Conservation (phyloP, 2,113 vertebrate species). For the Emydura subglobosa region DNA sequence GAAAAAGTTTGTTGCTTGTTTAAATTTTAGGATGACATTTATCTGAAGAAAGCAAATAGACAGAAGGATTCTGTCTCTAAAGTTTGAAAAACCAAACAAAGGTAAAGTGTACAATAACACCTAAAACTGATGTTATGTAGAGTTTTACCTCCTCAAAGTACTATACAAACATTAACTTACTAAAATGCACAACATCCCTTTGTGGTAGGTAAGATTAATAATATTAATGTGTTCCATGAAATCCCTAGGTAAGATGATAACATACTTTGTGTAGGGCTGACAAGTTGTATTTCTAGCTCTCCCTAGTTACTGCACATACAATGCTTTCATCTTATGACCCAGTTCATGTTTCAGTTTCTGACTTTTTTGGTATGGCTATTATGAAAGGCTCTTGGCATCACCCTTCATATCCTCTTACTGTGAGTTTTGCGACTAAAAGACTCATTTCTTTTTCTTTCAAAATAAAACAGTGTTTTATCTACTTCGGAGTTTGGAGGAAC, state of each 20-base stretch:
- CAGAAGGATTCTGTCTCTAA: neutral
- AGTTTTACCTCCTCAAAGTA: neutral
- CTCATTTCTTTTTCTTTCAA: neutral
- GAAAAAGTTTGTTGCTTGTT: neutral
- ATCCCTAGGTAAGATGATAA: neutral
- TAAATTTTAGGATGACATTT: conserved; percentile 42
- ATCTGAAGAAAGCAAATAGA: neutral
- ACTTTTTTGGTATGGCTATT: neutral
- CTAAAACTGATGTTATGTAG: neutral
- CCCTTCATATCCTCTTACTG: fast-evolving
- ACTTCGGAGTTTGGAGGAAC: neutral
- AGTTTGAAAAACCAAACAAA: neutral
- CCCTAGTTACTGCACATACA: neutral
- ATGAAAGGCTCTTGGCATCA: neutral
- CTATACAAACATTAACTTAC: neutral
- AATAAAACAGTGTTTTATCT: neutral
- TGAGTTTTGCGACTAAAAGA: neutral
- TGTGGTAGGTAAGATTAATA: neutral
- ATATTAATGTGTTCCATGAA: conserved; percentile 20
- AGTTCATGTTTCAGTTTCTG: neutral
- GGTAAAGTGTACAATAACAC: neutral
- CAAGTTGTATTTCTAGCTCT: conserved; percentile 23
- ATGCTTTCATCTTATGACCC: neutral
- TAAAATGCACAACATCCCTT: neutral
- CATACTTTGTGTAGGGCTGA: neutral